Percentiles rank a stretch among this genome's conserved stretches.
phyloP scores from a whole-genome alignment of 1,140 invertebrate species.

The Neodiprion lecontei region DNA sequence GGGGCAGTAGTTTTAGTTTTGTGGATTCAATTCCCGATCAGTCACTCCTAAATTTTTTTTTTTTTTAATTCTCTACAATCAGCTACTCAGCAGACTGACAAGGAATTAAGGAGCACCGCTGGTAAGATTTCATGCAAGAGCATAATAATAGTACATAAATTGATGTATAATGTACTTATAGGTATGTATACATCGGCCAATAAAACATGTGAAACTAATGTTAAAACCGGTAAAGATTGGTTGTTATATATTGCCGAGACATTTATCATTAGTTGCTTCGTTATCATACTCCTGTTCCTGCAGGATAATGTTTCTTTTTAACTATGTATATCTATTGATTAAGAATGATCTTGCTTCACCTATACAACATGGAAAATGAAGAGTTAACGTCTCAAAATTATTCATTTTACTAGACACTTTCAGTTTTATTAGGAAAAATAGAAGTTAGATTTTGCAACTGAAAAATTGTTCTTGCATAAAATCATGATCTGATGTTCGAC shows the following conservation, averaged over 20 bases:
- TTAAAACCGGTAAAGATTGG: too few species aligned
- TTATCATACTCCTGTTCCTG: background rate
- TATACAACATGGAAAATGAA: too few species aligned
- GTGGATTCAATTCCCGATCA: background rate
- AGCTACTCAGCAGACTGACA: background rate
- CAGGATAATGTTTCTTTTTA: background rate
- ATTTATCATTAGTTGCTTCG: too few species aligned
- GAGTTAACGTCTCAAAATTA: too few species aligned
- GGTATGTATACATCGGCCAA: too few species aligned
- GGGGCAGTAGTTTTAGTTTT: conserved; percentile 33
- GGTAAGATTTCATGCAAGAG: conserved; percentile 2
- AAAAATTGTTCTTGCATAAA: background rate
- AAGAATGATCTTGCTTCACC: too few species aligned
- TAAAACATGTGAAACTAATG: too few species aligned
- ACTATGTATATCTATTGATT: background rate
- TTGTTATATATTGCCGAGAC: too few species aligned
- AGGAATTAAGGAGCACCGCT: background rate
- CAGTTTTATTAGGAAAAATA: too few species aligned
- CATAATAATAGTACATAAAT: background rate
- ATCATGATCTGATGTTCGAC: background rate
- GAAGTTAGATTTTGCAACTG: too few species aligned
- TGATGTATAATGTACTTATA: too few species aligned
- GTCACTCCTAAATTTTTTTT: background rate
- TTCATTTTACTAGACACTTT: too few species aligned
- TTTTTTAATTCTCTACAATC: conserved; percentile 8